phyloP scores from a whole-genome alignment of 2,888 invertebrate species.

The Clostera curtula region DNA sequence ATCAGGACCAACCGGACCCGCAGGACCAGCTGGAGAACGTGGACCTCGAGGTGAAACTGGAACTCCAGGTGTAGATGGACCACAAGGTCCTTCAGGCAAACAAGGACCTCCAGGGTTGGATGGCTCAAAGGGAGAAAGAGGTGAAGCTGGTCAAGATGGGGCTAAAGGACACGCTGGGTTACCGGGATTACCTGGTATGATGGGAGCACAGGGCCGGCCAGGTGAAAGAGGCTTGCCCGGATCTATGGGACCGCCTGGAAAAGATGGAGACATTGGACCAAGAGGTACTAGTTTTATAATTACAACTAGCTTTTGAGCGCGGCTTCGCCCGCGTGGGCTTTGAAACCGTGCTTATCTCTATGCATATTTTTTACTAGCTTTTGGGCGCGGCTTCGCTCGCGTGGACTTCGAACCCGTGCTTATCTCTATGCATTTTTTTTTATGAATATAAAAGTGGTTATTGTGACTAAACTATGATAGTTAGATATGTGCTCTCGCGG shows the following conservation, averaged over 20 bases:
- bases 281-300: no score
- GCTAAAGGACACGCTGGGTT: slow-evolving; percentile 89
- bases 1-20: slow-evolving; percentile 77
- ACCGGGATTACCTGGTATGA: slow-evolving; percentile 86
- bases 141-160: slow-evolving; percentile 81
- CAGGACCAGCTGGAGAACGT: slow-evolving; percentile 82
- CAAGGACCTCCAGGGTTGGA: slow-evolving; percentile 83
- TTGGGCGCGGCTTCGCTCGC: no score
- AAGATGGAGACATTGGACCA: slow-evolving; percentile 83
- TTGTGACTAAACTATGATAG: no score
- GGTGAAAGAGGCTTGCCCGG: slow-evolving; percentile 83
- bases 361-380: no score
- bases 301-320: no score
- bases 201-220: slow-evolving; percentile 78
- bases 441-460: no score
- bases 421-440: no score
- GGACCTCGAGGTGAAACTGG: slow-evolving; percentile 84
- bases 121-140: slow-evolving; percentile 78
- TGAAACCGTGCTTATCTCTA: no score
- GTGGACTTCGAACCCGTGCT: no score
- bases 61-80: slow-evolving; percentile 84
- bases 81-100: slow-evolving; percentile 85
- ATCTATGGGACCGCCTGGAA: slow-evolving; percentile 80
- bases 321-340: no score
- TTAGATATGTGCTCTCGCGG: no score